Conservation (phyloP, 2,113 vertebrate species). For the Neotoma lepida region DNA sequence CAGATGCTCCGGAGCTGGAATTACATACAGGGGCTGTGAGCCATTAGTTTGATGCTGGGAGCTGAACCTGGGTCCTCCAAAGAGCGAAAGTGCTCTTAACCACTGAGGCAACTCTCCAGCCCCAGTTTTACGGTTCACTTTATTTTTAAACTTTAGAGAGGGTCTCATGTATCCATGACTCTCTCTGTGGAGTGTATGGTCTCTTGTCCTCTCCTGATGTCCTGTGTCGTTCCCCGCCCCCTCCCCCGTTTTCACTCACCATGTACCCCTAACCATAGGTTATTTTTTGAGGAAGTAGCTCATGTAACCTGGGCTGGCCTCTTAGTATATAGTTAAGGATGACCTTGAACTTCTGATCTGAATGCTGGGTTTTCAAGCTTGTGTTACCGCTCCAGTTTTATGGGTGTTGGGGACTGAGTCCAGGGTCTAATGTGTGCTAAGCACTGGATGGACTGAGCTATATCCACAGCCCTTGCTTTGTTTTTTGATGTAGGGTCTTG, state of each 20-base stretch:
- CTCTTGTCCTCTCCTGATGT: neutral
- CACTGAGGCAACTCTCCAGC: neutral
- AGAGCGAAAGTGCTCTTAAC: neutral
- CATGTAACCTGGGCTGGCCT: neutral
- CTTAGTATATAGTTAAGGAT: neutral
- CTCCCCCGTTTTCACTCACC: neutral
- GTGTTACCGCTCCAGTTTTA: no score
- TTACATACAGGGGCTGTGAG: neutral
- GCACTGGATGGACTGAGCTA: no score
- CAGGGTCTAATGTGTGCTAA: neutral
- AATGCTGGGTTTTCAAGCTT: neutral
- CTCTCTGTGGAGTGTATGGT: neutral
- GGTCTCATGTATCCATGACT: neutral
- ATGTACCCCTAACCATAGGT: neutral
- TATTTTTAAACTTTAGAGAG: neutral
- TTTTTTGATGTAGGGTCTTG: neutral
- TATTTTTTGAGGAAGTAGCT: neutral
- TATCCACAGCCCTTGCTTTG: neutral
- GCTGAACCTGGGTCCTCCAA: neutral
- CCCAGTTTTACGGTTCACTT: neutral
- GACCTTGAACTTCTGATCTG: neutral
- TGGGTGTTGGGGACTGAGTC: neutral
- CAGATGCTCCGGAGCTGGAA: neutral
- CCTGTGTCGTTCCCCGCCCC: neutral
- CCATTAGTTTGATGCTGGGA: neutral